These are phyloP conservation scores for Neotoxoptera formosana DNA, from an alignment of 1,140 invertebrate genomes.

Conservation along the genomic window DNA sequence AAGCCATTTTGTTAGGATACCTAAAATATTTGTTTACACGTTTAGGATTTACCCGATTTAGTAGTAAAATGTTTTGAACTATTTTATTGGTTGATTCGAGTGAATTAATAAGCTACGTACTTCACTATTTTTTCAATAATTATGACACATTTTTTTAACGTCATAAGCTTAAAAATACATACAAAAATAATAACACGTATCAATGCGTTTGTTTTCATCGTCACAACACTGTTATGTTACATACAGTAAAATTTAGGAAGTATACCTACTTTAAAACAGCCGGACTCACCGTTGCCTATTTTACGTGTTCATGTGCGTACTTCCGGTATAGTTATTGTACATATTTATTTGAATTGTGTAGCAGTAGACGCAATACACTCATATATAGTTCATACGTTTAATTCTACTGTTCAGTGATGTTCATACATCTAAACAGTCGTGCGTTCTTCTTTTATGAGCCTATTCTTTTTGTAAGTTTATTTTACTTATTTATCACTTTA, in stretches of 20 bases:
- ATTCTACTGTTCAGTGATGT: constrained; percentile 30
- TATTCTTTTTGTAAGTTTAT: constrained; percentile 26
- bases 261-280: constrained; percentile 49
- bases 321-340: constrained; percentile 19
- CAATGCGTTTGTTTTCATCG: background rate
- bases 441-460: background rate
- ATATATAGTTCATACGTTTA: background rate
- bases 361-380: background rate
- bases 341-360: constrained; percentile 9
- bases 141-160: background rate
- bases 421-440: background rate
- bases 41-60: background rate
- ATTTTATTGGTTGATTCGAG: background rate
- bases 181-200: background rate
- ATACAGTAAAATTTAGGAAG: constrained; percentile 40
- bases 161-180: constrained; percentile 1
- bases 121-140: background rate
- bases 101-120: background rate
- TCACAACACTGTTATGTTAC: background rate
- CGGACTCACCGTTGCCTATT: constrained; percentile 27
- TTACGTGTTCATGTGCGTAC: constrained; percentile 49
- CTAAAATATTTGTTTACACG: background rate
- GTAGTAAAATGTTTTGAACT: background rate
- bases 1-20: background rate
- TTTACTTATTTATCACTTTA: background rate